phyloP scores from a whole-genome alignment of 2,797 vertebrate species.

The Odontamblyopus rebecca region DNA sequence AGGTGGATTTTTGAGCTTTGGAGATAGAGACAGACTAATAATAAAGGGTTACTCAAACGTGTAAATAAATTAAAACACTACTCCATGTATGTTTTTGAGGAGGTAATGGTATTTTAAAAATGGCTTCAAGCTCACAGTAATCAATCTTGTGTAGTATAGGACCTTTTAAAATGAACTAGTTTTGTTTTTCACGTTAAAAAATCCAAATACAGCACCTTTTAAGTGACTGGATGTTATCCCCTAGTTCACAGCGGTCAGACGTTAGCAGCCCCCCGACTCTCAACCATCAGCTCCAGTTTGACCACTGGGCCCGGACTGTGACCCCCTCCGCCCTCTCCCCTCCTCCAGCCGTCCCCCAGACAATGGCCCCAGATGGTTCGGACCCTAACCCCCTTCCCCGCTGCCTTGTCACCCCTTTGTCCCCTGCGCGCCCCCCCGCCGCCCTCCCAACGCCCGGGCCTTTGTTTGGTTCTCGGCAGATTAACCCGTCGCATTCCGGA shows the following conservation, averaged over 20 bases:
- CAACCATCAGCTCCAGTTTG: slow-evolving; percentile 49
- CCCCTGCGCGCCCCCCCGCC: slow-evolving; percentile 45
- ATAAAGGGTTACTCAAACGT: too few relatives aligned
- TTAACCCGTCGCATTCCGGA: slow-evolving; percentile 81
- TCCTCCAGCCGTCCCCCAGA: slow-evolving; percentile 66
- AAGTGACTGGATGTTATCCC: neutral
- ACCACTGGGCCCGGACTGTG: slow-evolving; percentile 56
- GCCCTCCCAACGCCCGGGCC: slow-evolving; percentile 56
- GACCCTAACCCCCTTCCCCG: slow-evolving; percentile 45
- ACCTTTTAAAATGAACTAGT: too few relatives aligned
- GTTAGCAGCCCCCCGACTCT: neutral
- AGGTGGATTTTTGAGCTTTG: too few relatives aligned
- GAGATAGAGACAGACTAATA: too few relatives aligned
- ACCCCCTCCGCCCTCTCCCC: slow-evolving; percentile 49
- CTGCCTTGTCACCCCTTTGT: slow-evolving; percentile 61
- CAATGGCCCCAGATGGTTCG: slow-evolving; percentile 84
- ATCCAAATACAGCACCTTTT: neutral
- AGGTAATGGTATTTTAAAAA: too few relatives aligned
- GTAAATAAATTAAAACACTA: too few relatives aligned
- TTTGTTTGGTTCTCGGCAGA: slow-evolving; percentile 82
- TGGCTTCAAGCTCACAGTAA: too few relatives aligned
- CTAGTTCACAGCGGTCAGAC: neutral
- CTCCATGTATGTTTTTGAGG: too few relatives aligned
- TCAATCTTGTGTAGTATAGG: too few relatives aligned
- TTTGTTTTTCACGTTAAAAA: too few relatives aligned